Evolutionary conservation across 2,113 vertebrate genomes (phyloP), one percentile per base, ranked within the genome.

Genomic region (Boleophthalmus pectinirostris): DNA sequence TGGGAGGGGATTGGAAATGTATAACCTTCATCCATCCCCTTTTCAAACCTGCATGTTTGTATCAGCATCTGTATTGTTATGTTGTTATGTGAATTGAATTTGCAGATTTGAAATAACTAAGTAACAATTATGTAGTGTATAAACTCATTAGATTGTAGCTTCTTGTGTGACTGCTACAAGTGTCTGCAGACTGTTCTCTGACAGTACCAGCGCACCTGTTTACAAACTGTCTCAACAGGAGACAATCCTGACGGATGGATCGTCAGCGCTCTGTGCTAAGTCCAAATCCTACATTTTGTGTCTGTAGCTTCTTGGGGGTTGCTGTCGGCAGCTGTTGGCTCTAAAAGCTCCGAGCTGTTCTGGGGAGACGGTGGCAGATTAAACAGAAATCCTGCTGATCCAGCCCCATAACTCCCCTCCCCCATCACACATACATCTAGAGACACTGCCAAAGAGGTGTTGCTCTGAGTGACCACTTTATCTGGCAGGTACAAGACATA

Each of bases 321-420:
- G 56, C 56, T 23, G 23, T 25, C 56, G 72, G 75, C 87, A 90
- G 90, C 82, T 90, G 89, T 81, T 83, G 13, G 78, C 63, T 82
- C 73, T 82, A 70, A 83, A 82, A 77, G 73, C 81, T 83, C 78
- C 18, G 67, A 74, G 74, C 74, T 68, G 71, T 75, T 81, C 58
- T 71, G 79, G 69, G 82, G 85, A 83, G 78, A 82, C 74, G 25
- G 76, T 60, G 15, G 70, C 83, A 87, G 87, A 92, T 90, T 91
- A 90, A 87, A 83, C 73, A 43, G 69, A 75, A 84, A 87, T 91
- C 86, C 86, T 49, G 46, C 78, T 85, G 81, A 86, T 92, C 82
- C 85, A 85, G 72, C 82, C 73, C 85, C 86, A 80, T 87, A 79
- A 82, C 78, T 73, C 70, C 49, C 66, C 68, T 70, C 64, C 75